Percentiles rank a stretch among this genome's conserved stretches.
These are phyloP conservation scores for Mycteria americana DNA, from an alignment of 2,797 vertebrate species.

Conservation along the genomic window DNA sequence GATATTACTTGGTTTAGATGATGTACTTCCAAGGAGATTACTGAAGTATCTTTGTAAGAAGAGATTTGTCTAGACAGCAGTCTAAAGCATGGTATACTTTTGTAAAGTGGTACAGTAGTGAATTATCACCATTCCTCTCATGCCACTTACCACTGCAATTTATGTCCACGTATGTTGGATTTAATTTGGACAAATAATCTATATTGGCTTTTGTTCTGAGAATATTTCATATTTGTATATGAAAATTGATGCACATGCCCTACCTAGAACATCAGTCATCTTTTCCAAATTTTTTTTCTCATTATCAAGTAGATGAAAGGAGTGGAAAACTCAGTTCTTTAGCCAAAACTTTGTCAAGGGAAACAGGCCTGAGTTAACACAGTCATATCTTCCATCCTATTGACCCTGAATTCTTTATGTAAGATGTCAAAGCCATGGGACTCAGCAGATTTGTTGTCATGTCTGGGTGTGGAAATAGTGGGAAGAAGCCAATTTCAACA, in stretches of 20 bases:
- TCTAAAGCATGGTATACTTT: not conserved
- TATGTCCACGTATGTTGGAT: constrained; percentile 15
- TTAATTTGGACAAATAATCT: constrained; percentile 45
- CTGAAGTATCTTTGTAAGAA: constrained; percentile 21
- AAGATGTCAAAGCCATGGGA: not conserved
- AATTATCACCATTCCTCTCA: constrained; percentile 15
- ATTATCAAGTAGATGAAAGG: not conserved
- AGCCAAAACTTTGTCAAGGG: not conserved
- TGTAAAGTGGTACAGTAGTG: not conserved
- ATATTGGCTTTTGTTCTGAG: not conserved
- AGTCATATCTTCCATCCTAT: not conserved
- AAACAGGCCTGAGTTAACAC: not conserved
- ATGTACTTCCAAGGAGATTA: constrained; percentile 31
- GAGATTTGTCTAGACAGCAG: not conserved
- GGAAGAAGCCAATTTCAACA: constrained; percentile 35
- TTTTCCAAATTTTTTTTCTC: not conserved
- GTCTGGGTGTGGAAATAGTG: constrained; percentile 14
- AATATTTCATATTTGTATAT: not conserved
- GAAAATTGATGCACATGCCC: not conserved
- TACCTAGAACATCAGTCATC: not conserved
- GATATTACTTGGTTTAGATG: constrained; percentile 18
- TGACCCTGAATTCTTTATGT: not conserved
- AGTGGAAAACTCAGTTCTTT: not conserved
- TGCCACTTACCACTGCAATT: not conserved
- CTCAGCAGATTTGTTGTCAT: not conserved